Evolutionary conservation across 2,888 invertebrate genomes (phyloP).

Genomic region (Drosophila paramelanica): DNA sequence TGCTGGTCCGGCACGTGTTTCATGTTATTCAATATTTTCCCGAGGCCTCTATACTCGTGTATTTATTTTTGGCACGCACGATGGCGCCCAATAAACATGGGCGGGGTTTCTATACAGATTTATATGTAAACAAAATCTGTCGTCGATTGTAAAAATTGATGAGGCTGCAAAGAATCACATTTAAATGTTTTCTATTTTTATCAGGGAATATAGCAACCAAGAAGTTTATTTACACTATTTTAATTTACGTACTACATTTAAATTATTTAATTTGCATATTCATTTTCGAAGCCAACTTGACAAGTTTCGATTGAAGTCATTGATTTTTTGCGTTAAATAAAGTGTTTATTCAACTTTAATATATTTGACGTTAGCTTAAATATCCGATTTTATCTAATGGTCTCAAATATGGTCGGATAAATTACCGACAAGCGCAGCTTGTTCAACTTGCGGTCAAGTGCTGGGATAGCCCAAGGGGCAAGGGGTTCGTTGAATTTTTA

Average conservation of each 20-base stretch:
- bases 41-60: conserved; percentile 17
- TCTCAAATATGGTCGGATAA: background rate
- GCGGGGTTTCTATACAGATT: conserved; percentile 3
- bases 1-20: conserved; percentile 48
- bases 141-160: conserved; percentile 37
- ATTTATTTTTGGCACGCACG: conserved; percentile 49
- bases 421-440: conserved; percentile 4
- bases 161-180: conserved; percentile 25
- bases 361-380: background rate
- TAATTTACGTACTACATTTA: conserved; percentile 28
- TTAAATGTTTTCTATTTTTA: conserved; percentile 25
- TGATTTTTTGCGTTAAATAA: too few relatives aligned
- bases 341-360: too few relatives aligned
- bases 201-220: conserved; percentile 8
- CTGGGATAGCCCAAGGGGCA: conserved; percentile 24
- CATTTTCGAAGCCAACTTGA: background rate
- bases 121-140: conserved; percentile 40
- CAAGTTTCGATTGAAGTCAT: background rate
- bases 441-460: conserved; percentile 38
- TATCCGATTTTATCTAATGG: background rate
- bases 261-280: conserved; percentile 23
- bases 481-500: conserved; percentile 34
- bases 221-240: conserved; percentile 27
- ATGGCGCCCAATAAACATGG: conserved; percentile 10
- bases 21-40: conserved; percentile 33